phyloP scores from a whole-genome alignment of 2,113 vertebrate genomes.

The Bos indicus region DNA sequence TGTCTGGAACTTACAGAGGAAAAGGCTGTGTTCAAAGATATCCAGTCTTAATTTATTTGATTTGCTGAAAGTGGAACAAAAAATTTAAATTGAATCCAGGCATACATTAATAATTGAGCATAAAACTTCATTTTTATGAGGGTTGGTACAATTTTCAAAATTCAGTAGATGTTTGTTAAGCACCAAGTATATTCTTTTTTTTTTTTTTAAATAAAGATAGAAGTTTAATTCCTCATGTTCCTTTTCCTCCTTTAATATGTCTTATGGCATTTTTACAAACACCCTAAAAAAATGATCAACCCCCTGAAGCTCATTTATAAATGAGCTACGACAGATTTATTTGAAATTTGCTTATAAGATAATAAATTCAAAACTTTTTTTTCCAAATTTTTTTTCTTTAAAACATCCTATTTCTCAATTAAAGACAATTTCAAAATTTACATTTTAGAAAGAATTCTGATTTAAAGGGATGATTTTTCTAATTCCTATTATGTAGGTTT shows the following conservation, averaged over 20 bases:
- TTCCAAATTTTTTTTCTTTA: background rate
- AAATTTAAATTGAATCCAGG: background rate
- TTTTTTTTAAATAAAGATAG: background rate
- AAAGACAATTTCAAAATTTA: background rate
- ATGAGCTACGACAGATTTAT: background rate
- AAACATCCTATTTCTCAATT: background rate
- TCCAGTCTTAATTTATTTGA: background rate
- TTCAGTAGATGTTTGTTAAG: background rate
- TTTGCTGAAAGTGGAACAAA: slow-evolving; percentile 10
- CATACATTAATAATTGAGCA: background rate
- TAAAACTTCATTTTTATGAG: background rate
- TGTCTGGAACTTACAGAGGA: background rate
- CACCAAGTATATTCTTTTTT: background rate
- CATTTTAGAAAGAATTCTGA: background rate
- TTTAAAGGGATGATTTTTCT: background rate
- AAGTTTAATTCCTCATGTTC: background rate
- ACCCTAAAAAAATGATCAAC: background rate
- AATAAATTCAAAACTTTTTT: background rate
- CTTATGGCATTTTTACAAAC: background rate
- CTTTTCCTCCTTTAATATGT: background rate
- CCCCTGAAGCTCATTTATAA: background rate
- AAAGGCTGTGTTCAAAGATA: background rate
- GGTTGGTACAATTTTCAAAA: background rate
- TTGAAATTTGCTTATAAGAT: background rate
- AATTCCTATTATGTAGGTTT: background rate